These are phyloP conservation scores for Monoplex corrugatus DNA, from an alignment of 2,888 invertebrate genomes.

Conservation along the genomic window DNA sequence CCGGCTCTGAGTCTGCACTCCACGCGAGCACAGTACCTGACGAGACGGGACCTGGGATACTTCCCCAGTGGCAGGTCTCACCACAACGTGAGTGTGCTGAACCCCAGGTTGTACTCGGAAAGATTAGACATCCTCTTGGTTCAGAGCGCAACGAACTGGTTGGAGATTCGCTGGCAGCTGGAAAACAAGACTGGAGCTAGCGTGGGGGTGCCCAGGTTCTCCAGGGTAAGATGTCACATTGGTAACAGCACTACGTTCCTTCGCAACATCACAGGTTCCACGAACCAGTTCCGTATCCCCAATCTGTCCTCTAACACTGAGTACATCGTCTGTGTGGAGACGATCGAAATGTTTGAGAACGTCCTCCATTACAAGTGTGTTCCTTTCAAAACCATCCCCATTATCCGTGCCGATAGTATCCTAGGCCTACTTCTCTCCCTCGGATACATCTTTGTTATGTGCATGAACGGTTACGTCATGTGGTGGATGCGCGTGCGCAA, in stretches of 20 bases:
- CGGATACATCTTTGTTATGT: constrained; percentile 61
- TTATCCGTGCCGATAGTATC: constrained; percentile 61
- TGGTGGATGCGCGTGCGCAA: constrained; percentile 57
- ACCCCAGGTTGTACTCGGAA: constrained; percentile 31
- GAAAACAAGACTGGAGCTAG: constrained; percentile 39
- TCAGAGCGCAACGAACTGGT: constrained; percentile 38
- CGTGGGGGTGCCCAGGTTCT: constrained; percentile 13
- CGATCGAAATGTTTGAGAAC: constrained; percentile 53
- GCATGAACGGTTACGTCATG: constrained; percentile 58
- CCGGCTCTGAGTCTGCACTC: background rate
- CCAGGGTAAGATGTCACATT: constrained; percentile 43
- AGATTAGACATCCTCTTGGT: constrained; percentile 38
- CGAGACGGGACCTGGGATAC: background rate
- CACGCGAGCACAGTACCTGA: background rate
- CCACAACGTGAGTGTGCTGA: constrained; percentile 20
- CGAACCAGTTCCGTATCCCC: constrained; percentile 44
- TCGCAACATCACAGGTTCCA: constrained; percentile 30
- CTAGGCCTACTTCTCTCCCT: constrained; percentile 58
- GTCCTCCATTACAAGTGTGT: constrained; percentile 57
- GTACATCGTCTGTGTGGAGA: constrained; percentile 52
- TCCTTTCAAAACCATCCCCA: constrained; percentile 61
- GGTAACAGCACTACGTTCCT: constrained; percentile 43
- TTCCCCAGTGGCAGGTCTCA: background rate
- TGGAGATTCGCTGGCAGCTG: constrained; percentile 49
- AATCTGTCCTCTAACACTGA: constrained; percentile 48